Evolutionary conservation across 2,888 invertebrate genomes (phyloP), one percentile per base, ranked within the genome.

Genomic region (Conus canariensis): DNA sequence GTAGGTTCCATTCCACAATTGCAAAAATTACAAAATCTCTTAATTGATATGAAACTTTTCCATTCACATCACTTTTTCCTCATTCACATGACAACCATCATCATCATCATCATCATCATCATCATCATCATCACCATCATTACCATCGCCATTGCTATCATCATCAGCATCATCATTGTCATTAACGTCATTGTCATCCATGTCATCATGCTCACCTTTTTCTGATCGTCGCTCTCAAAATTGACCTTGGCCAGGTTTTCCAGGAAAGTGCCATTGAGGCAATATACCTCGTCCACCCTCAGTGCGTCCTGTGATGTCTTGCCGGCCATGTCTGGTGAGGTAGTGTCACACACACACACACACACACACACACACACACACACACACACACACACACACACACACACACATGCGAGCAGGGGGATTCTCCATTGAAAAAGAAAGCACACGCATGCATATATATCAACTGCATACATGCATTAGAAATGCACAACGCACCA

Each of bases 341-440:
- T 9, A 30, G 0, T 74, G 74, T 8, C 85, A 58, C 58, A 58
- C 56, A 58, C 58, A 8, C 58, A 58, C 58, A 85, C 85, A 16
- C 91, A 45, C 58, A 85, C 91, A 77, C 82, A 45, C 82, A 82
- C 82, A 82, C 82, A 82, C 45, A 45, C 82, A 82, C 45, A 82
- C 82, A 82, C 82, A 82, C 82, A 82, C 82, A 45, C 82, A 45
- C 82, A 82, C 45, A 45, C 82, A 82, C 56, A 56, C 74, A 74
- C n/a, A 74, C 74, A 74, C 74, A 74, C 74, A 74, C 74, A n/a
- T 22, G n/a, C 74, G n/a, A 16, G 22, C 74, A n/a, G 22, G n/a
- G 1, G 74, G 16, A 74, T 1, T 0, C n/a, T 22, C n/a, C 64
- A 64, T 64, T 64, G 14, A 9, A 30, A 30, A 30, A 30, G 30